Base-by-base conservation (phyloP, 2,113 vertebrate genomes). In the Clupea harengus region DNA sequence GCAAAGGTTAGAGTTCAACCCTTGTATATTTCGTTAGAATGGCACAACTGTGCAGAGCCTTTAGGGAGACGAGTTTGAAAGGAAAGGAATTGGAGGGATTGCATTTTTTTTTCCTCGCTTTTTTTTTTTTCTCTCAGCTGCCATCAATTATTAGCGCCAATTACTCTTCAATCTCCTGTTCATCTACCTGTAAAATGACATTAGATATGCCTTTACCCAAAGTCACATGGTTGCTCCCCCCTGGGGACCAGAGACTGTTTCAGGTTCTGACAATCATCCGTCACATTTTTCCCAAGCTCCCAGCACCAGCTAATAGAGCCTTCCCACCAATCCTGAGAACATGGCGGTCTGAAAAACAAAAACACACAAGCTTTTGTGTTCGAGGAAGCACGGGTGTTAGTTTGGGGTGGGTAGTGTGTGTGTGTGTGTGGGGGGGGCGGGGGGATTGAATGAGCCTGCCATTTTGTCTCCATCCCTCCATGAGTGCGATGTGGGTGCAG, bases 161-260 rank as follows among this genome's bases (percentile, higher is more conserved):
- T 95, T 95, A 95, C 93, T 89, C 90, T 89, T 91, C 92, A 94
- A 94, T 95, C 93, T 93, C 91, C 86, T 86, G 92, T 93, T 93
- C 93, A 93, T 94, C 94, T 95, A 95, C 94, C 94, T 95, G 94
- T 95, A 93, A 95, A 95, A 95, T 94, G 92, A 92, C 91, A 94
- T 95, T 94, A 93, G 95, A 93, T 93, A 94, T 94, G 94, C 92
- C 92, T 93, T 89, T 93, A 91, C 92, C 89, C 94, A 93, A 91
- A 92, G 86, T 92, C 92, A 88, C 83, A 22, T 32, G 72, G 83
- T 87, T 86, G 54, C 4, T 44, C 46, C 3, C 64, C 64, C 64
- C 25, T 28, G n/a, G 64, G 64, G 64, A 28, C n/a, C 64, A 32
- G 64, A 72, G 64, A 72, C 64, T 72, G 64, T 72, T 72, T 28